Percentiles rank a stretch among this genome's conserved stretches.
Evolutionary conservation across 2,797 vertebrate genomes (phyloP).

Genomic region (Spea hammondii): DNA sequence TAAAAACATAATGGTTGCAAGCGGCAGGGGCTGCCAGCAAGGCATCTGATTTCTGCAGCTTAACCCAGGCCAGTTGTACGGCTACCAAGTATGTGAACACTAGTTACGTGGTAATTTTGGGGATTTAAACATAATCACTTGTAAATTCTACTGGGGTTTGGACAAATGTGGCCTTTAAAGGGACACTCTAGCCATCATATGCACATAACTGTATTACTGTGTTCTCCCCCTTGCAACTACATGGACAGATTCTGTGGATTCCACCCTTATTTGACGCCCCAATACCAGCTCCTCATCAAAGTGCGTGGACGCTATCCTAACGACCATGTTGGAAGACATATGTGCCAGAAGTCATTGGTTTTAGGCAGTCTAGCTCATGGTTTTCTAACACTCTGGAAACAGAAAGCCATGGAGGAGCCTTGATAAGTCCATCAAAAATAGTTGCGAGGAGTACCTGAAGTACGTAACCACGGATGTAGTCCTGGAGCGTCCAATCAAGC

Average conservation of each 20-base stretch:
- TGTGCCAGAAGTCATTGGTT: too few species aligned
- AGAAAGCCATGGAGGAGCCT: too few species aligned
- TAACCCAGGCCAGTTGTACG: conserved; percentile 10
- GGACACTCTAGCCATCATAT: not conserved
- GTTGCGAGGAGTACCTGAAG: conserved; percentile 82
- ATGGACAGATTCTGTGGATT: too few species aligned
- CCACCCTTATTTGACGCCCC: too few species aligned
- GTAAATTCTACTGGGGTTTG: not conserved
- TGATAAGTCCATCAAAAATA: not conserved
- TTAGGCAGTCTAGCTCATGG: too few species aligned
- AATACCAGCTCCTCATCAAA: too few species aligned
- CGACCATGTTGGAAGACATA: too few species aligned
- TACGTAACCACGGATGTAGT: conserved; percentile 94
- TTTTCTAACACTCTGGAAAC: too few species aligned
- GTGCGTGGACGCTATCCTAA: too few species aligned
- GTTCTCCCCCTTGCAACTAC: too few species aligned
- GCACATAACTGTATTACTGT: too few species aligned
- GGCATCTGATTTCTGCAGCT: conserved; percentile 6
- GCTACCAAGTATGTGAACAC: not conserved
- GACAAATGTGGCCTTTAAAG: not conserved
- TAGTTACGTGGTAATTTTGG: not conserved
- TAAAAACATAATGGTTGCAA: conserved; percentile 62
- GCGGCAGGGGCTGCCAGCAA: conserved; percentile 34
- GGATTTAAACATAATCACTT: not conserved
- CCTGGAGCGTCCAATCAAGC: conserved; percentile 93